A percentile compares a stretch with the other conserved stretches of the same genome.
These are phyloP conservation scores for Spinibarbus caldwelli DNA, from an alignment of 2,797 vertebrate genomes.

Conservation along the genomic window DNA sequence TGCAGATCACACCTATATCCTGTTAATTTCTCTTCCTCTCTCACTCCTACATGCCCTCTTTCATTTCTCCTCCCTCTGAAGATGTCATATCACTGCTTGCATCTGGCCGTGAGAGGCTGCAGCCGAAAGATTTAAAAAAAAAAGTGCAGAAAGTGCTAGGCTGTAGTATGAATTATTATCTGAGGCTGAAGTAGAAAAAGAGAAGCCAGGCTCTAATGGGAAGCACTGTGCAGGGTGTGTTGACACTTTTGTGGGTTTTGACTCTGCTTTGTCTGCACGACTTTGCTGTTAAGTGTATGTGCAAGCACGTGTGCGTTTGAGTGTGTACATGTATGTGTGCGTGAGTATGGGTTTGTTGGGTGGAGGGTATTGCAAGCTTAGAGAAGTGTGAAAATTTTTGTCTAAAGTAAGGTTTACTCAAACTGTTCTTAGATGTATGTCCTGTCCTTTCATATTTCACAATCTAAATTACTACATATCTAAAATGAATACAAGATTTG, in stretches of 20 bases:
- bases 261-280: neutral
- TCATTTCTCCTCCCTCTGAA: constrained; percentile 37
- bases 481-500: neutral
- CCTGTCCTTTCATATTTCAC: neutral
- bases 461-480: neutral
- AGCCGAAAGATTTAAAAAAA: constrained; percentile 28
- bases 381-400: neutral
- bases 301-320: neutral
- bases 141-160: neutral
- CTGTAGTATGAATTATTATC: constrained; percentile 11
- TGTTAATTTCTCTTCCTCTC: constrained; percentile 42
- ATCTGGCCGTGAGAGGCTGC: constrained; percentile 16
- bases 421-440: neutral
- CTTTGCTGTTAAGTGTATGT: neutral
- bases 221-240: constrained; percentile 50
- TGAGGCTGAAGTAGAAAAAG: constrained; percentile 36
- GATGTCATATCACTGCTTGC: constrained; percentile 12
- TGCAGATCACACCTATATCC: constrained; percentile 42
- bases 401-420: neutral
- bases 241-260: constrained; percentile 26
- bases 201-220: constrained; percentile 43
- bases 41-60: constrained; percentile 21
- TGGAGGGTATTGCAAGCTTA: neutral
- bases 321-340: neutral
- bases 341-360: neutral